phyloP scores from a whole-genome alignment of 1,140 invertebrate species.

The Lysiphlebus fabarum region DNA sequence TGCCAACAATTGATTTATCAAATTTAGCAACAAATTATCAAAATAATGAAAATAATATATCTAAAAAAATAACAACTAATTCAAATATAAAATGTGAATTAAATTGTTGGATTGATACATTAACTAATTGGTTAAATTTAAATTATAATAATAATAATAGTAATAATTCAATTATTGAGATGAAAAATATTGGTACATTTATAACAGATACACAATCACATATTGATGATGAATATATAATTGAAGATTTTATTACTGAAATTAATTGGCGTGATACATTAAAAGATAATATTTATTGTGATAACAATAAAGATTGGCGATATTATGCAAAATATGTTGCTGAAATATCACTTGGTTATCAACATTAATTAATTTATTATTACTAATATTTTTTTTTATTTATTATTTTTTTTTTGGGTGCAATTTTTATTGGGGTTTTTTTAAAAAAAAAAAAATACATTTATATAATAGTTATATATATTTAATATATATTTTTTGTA shows the following conservation, averaged over 20 bases:
- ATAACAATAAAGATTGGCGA: slow-evolving; percentile 35
- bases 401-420: slow-evolving; percentile 8
- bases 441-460: not conserved
- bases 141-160: slow-evolving; percentile 2
- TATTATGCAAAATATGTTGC: slow-evolving; percentile 39
- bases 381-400: too few species aligned
- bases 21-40: too few species aligned
- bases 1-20: not conserved
- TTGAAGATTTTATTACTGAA: slow-evolving; percentile 32
- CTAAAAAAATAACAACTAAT: not conserved
- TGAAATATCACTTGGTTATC: slow-evolving; percentile 35
- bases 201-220: slow-evolving; percentile 23
- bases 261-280: slow-evolving; percentile 40
- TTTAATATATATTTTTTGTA: slow-evolving; percentile 47
- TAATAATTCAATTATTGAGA: not conserved
- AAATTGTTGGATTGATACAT: slow-evolving; percentile 55
- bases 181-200: slow-evolving; percentile 5
- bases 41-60: too few species aligned
- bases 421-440: slow-evolving; percentile 12
- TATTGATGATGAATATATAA: slow-evolving; percentile 8
- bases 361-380: slow-evolving; percentile 23
- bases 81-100: slow-evolving; percentile 21
- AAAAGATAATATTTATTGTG: slow-evolving; percentile 29
- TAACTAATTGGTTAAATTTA: slow-evolving; percentile 54
- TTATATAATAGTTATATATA: slow-evolving; percentile 15